Percentiles rank a stretch among this genome's conserved stretches.
Conservation (phyloP, 2,113 vertebrate genomes). For the Nothobranchius kuhntae region DNA sequence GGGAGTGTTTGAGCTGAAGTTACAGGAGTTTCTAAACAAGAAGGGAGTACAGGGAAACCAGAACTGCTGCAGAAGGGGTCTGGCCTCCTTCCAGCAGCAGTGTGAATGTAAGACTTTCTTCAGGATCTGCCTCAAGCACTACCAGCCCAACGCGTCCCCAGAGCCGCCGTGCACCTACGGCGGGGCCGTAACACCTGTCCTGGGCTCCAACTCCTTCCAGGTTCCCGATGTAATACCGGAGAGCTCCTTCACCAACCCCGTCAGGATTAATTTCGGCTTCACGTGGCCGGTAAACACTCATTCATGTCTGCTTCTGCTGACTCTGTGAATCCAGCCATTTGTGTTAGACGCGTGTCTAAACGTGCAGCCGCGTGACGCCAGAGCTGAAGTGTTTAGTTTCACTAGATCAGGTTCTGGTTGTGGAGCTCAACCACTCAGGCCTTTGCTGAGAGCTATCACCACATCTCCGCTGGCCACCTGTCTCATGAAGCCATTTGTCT, state of each 20-base stretch:
- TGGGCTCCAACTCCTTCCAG: slow-evolving; percentile 94
- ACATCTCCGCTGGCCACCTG: slow-evolving; percentile 67
- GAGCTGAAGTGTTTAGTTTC: slow-evolving; percentile 38
- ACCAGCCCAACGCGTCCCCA: slow-evolving; percentile 94
- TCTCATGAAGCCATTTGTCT: slow-evolving; percentile 62
- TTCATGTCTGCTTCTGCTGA: neutral
- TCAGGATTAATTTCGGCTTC: slow-evolving; percentile 93
- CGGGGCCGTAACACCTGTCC: slow-evolving; percentile 89
- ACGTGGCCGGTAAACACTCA: slow-evolving; percentile 91
- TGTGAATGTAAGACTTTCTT: slow-evolving; percentile 98
- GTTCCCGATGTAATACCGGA: slow-evolving; percentile 87
- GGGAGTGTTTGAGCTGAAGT: slow-evolving; percentile 94
- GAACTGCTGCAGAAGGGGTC: slow-evolving; percentile 87
- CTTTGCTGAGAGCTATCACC: slow-evolving; percentile 53
- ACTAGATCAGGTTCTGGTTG: slow-evolving; percentile 26
- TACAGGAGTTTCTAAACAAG: slow-evolving; percentile 97
- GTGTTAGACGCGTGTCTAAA: slow-evolving; percentile 52
- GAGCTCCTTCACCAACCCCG: slow-evolving; percentile 89
- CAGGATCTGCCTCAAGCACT: slow-evolving; percentile 96
- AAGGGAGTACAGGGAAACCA: slow-evolving; percentile 90
- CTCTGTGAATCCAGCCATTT: slow-evolving; percentile 43
- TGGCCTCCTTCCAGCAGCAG: slow-evolving; percentile 82
- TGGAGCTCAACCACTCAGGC: slow-evolving; percentile 34
- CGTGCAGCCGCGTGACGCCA: neutral
- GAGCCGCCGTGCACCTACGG: slow-evolving; percentile 97